These are phyloP conservation scores for Aramus guarauna DNA, from an alignment of 2,113 vertebrate species.

Conservation along the genomic window DNA sequence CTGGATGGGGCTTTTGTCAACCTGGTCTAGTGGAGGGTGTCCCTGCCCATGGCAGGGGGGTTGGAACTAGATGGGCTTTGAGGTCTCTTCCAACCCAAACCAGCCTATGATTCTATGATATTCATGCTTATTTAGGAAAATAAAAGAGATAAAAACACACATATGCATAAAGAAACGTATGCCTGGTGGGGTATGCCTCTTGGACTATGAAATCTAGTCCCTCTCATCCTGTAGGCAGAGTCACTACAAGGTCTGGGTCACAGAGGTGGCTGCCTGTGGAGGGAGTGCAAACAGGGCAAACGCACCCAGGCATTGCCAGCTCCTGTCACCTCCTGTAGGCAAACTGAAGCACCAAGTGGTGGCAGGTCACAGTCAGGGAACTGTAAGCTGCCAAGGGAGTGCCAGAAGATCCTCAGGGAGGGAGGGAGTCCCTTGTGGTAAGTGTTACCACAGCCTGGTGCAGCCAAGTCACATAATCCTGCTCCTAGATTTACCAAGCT, in stretches of 20 bases:
- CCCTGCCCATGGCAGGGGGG: too few species aligned
- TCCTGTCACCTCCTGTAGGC: not conserved
- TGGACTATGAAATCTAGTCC: not conserved
- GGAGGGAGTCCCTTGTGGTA: not conserved
- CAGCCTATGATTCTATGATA: too few species aligned
- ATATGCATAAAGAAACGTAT: not conserved
- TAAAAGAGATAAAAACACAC: not conserved
- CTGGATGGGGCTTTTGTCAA: too few species aligned
- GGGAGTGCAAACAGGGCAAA: not conserved
- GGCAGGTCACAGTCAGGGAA: not conserved
- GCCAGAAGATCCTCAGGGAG: not conserved
- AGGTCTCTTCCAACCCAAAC: too few species aligned
- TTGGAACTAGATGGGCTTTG: too few species aligned
- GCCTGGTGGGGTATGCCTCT: not conserved
- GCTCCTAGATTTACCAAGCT: not conserved
- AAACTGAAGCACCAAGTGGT: not conserved
- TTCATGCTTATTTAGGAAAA: not conserved
- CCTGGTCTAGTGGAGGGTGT: too few species aligned
- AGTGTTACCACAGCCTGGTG: not conserved
- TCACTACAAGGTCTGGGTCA: not conserved
- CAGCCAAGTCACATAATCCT: not conserved
- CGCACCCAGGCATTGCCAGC: not conserved
- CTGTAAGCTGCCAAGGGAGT: not conserved
- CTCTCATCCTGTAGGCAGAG: not conserved
- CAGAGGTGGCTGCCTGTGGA: not conserved